Percentiles rank a stretch among this genome's conserved stretches.
These are phyloP conservation scores for Mohoua ochrocephala DNA, from an alignment of 2,113 vertebrate species.

Conservation along the genomic window DNA sequence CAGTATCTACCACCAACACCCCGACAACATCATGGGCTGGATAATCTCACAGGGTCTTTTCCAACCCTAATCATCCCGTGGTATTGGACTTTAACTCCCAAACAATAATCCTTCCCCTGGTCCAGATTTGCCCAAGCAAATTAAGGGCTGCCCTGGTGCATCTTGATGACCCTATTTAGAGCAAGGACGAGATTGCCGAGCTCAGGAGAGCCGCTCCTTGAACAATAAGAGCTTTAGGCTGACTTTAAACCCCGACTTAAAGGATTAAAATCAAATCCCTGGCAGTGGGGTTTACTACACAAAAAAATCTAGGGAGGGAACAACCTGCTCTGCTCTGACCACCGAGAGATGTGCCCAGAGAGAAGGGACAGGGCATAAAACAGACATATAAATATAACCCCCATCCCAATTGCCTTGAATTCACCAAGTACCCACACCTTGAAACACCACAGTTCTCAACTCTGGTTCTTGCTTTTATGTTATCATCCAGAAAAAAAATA, in stretches of 20 bases:
- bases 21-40: not conserved
- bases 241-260: not conserved
- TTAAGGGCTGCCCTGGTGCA: not conserved
- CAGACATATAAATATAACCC: not conserved
- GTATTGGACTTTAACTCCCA: not conserved
- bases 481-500: not conserved
- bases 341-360: not conserved
- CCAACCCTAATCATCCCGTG: not conserved
- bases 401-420: not conserved
- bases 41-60: not conserved
- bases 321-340: not conserved
- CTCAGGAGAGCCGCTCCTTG: not conserved
- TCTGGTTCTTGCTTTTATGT: not conserved
- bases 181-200: not conserved
- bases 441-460: not conserved
- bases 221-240: not conserved
- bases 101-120: not conserved
- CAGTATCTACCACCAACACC: not conserved
- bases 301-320: not conserved
- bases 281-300: not conserved
- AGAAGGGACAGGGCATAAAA: not conserved
- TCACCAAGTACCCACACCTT: not conserved
- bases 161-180: not conserved
- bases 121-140: not conserved
- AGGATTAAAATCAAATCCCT: not conserved